Base-by-base conservation (phyloP, 2,888 invertebrate genomes). In the Acheta domesticus region DNA sequence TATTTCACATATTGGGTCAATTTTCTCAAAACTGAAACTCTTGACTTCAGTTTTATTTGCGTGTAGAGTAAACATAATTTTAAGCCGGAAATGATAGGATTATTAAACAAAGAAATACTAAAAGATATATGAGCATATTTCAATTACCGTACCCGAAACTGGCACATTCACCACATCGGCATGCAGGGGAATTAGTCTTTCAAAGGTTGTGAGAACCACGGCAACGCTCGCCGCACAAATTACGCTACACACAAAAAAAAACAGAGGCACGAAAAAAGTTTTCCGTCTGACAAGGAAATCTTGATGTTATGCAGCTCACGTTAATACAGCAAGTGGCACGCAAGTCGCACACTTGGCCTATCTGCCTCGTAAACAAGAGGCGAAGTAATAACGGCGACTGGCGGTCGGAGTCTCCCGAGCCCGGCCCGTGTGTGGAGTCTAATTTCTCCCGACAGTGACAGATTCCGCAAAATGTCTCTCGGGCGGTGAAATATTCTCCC, bases 271-370 rank as follows among this genome's bases (percentile, higher is more conserved):
- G n/a, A 62, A 62, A 62, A 62, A n/a, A 5, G 14, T 62, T 62
- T 62, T n/a, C 62, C 14, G 14, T n/a, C n/a, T 14, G 14, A 16
- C 62, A 62, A 62, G 62, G 62, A 62, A 62, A 62, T 62, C 62
- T 62, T 62, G 62, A 62, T 62, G 62, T 62, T 62, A 62, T 62
- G 62, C 62, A n/a, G n/a, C 62, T n/a, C 62, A 14, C 62, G 62
- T 62, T 62, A 62, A 62, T 62, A 62, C 62, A 62, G 62, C n/a
- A 0, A 3, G 62, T 11, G 14, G 62, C 62, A 62, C 62, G 62
- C 62, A 8, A 62, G 62, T 19, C 14, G 62, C 62, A 0, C 62
- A n/a, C 62, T 62, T n/a, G 62, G n/a, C 62, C 62, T 62, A 62
- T 62, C 62, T 62, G 4, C 16, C 62, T 62, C 62, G n/a, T 62